A percentile compares a stretch with the other conserved stretches of the same genome.
Evolutionary conservation across 1,140 invertebrate genomes (phyloP).

Genomic region (Drosophila nigromelanica): DNA sequence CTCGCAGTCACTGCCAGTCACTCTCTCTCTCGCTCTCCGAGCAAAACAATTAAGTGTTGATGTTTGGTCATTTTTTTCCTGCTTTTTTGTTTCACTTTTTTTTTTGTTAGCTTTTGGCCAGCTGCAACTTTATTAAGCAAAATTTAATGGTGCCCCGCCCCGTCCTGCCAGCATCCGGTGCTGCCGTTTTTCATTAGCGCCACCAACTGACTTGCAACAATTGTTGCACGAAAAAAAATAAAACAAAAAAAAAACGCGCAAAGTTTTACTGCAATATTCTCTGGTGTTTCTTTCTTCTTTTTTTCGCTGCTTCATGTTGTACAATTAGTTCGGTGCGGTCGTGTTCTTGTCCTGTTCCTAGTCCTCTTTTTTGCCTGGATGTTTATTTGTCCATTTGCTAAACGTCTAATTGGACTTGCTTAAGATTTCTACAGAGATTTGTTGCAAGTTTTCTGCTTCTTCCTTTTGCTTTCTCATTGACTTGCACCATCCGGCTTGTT

Average conservation of each 20-base stretch:
- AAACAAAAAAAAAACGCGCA: conserved; percentile 2
- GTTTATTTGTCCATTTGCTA: conserved; percentile 74
- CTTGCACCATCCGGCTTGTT: conserved; percentile 14
- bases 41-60: conserved; percentile 80
- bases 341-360: conserved; percentile 19
- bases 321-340: conserved; percentile 71
- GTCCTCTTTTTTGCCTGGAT: conserved; percentile 19
- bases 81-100: conserved; percentile 7
- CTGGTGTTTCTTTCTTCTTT: conserved; percentile 34
- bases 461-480: conserved; percentile 30
- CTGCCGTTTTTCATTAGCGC: conserved; percentile 76
- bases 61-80: conserved; percentile 70
- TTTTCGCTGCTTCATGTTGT: conserved; percentile 74
- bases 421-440: conserved; percentile 82
- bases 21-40: conserved; percentile 12
- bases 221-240: conserved; percentile 56
- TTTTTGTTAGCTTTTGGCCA: conserved; percentile 29
- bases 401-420: conserved; percentile 80
- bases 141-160: conserved; percentile 64
- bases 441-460: conserved; percentile 42
- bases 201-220: conserved; percentile 80
- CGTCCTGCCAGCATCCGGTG: conserved; percentile 1
- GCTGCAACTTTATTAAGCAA: conserved; percentile 83
- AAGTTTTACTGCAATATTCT: conserved; percentile 74
- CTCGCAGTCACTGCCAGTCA: conserved; percentile 43